Evolutionary conservation across 2,888 invertebrate genomes (phyloP).

Genomic region (Endomychus coccineus): DNA sequence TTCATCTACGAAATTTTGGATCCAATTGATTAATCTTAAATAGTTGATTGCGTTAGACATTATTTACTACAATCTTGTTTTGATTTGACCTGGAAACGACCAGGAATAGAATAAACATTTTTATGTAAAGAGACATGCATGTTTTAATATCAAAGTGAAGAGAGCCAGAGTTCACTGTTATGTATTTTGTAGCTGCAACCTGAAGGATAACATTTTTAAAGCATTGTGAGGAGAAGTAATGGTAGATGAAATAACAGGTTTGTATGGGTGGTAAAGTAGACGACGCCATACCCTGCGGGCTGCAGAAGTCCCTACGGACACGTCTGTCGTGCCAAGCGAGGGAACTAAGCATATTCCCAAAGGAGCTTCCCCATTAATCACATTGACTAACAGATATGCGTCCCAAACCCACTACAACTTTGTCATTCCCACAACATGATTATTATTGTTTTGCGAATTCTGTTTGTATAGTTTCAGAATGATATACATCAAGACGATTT

Average conservation of each 20-base stretch:
- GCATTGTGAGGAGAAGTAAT: slow-evolving; percentile 37
- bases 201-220: slow-evolving; percentile 30
- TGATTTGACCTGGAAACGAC: too few species aligned
- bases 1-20: too few species aligned
- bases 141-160: neutral
- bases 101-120: too few species aligned
- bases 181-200: too few species aligned
- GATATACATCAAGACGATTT: slow-evolving; percentile 3
- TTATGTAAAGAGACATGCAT: slow-evolving; percentile 11
- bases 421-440: slow-evolving; percentile 32
- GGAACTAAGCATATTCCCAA: slow-evolving; percentile 33
- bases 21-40: too few species aligned
- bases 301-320: slow-evolving; percentile 26
- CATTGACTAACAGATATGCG: slow-evolving; percentile 39
- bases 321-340: slow-evolving; percentile 32
- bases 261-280: slow-evolving; percentile 17
- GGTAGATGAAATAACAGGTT: slow-evolving; percentile 16
- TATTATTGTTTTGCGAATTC: slow-evolving; percentile 26
- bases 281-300: slow-evolving; percentile 15
- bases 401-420: slow-evolving; percentile 33
- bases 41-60: too few species aligned
- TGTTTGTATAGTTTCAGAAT: slow-evolving; percentile 9
- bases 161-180: slow-evolving; percentile 6
- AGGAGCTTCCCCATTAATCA: slow-evolving; percentile 45
- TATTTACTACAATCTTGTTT: too few species aligned